These are phyloP conservation scores for Halcyon smyrnensis DNA, from an alignment of 2,797 vertebrate genomes.

Conservation along the genomic window DNA sequence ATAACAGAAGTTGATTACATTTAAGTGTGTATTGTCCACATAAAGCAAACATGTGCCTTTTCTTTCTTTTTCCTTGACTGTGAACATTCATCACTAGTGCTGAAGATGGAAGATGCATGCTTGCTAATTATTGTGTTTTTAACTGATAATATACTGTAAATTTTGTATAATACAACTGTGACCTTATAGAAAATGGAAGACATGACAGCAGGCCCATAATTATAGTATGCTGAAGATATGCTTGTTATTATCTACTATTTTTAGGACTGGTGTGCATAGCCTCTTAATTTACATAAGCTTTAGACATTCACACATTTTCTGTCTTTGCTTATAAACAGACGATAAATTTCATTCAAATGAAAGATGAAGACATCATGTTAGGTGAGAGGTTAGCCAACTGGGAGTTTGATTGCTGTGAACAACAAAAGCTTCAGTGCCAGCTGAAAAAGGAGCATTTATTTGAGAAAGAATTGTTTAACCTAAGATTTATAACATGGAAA, in stretches of 20 bases:
- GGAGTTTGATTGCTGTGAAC: constrained; percentile 76
- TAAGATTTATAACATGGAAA: constrained; percentile 69
- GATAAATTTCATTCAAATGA: constrained; percentile 81
- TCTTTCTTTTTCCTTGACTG: constrained; percentile 69
- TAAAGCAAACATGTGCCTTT: constrained; percentile 78
- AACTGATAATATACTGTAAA: constrained; percentile 84
- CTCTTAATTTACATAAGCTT: constrained; percentile 86
- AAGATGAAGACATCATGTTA: constrained; percentile 72
- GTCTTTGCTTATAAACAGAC: constrained; percentile 74
- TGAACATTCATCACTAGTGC: constrained; percentile 86
- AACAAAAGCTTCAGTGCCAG: constrained; percentile 65
- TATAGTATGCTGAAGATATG: constrained; percentile 79
- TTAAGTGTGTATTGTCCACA: constrained; percentile 84
- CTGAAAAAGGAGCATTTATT: constrained; percentile 75
- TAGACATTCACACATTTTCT: constrained; percentile 84
- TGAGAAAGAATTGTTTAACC: constrained; percentile 77
- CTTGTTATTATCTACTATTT: constrained; percentile 85
- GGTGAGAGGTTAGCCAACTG: constrained; percentile 77
- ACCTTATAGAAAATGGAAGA: constrained; percentile 80
- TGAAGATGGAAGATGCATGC: constrained; percentile 76
- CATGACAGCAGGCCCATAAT: constrained; percentile 81
- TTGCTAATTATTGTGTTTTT: constrained; percentile 85
- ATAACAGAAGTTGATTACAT: constrained; percentile 87
- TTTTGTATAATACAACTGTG: constrained; percentile 80
- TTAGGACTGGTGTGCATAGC: constrained; percentile 77